phyloP scores from a whole-genome alignment of 2,113 vertebrate species.

The Neogale vison region DNA sequence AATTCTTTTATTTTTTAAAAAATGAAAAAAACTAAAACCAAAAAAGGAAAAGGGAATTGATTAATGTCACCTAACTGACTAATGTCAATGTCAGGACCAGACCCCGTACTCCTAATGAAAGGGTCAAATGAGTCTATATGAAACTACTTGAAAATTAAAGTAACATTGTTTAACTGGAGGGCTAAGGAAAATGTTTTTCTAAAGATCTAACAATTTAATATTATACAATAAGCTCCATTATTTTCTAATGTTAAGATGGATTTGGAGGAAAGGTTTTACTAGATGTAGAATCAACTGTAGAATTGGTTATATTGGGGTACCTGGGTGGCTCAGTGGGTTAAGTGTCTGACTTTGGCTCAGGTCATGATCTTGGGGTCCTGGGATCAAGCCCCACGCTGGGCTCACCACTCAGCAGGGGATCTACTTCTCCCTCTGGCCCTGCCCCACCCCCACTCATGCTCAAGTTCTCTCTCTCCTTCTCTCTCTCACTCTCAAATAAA shows the following conservation, averaged over 20 bases:
- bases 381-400: too few species aligned
- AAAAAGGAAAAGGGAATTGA: neutral
- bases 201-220: neutral
- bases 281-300: neutral
- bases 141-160: neutral
- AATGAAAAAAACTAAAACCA: neutral
- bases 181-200: neutral
- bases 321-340: neutral
- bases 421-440: too few species aligned
- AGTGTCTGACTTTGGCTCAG: neutral
- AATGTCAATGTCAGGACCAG: neutral
- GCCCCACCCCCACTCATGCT: too few species aligned
- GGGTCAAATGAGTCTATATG: neutral
- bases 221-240: neutral
- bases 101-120: neutral
- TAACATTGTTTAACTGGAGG: neutral
- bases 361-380: too few species aligned
- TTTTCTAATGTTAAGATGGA: neutral
- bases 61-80: neutral
- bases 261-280: neutral
- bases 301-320: neutral
- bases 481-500: neutral
- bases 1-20: neutral
- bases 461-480: too few species aligned
- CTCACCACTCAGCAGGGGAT: too few species aligned